Base-by-base conservation (phyloP, 2,888 invertebrate species). In the Rutpela maculata region DNA sequence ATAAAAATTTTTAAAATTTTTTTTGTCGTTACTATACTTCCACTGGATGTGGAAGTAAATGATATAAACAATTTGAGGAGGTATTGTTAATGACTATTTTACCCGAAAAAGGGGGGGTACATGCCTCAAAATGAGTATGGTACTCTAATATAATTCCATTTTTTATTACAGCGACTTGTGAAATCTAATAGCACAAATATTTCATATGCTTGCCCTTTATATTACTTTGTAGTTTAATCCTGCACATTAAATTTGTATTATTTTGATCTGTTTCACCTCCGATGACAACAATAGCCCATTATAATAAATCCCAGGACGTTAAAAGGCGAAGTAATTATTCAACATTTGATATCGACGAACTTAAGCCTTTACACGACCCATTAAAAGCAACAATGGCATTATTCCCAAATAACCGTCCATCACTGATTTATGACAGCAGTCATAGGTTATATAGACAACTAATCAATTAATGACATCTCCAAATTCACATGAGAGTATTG, bases 391-490 rank as follows among this genome's bases (percentile, higher is more conserved):
- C 65, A 65, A 65, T 65, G 65, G 38, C 65, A 65, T 65, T 65
- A 65, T 65, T 65, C 65, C 43, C 65, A 19, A 65, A 65, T 65
- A 38, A 43, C 65, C 65, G 65, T 65, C 65, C 43, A 65, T 65
- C 65, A 65, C 26, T 43, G 65, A 65, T 31, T 65, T 65, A 19
- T 65, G 65, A 65, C 65, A 65, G 65, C 65, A 65, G 43, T 65
- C 65, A 43, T 43, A 65, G 65, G 65, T 65, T 43, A 65, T 35
- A 43, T 65, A 65, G 65, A 65, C 65, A 65, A 43, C 65, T 43
- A 65, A 65, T 65, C 65, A 65, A 65, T 65, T 65, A 65, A 65
- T 65, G 65, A 65, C 65, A 65, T 65, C 65, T 65, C 65, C 38
- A 65, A 65, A 65, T 65, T 65, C 43, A 26, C 26, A 63, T 63